Percentiles rank a stretch among this genome's conserved stretches.
Conservation (phyloP, 64 coral and sea anemone genomes). For the Pocillopora verrucosa region DNA sequence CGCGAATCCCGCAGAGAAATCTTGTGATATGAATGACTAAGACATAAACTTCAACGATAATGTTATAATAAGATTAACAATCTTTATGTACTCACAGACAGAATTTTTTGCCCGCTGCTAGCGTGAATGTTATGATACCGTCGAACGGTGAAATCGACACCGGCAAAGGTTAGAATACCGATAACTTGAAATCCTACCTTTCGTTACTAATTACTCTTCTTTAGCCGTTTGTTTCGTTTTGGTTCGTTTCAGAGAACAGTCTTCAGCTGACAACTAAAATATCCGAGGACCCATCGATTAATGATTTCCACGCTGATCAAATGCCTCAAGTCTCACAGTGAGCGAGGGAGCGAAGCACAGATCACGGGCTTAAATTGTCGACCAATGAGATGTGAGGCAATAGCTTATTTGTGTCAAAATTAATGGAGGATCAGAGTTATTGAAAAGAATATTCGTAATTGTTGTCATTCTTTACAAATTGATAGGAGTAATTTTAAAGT, state of each 20-base stretch:
- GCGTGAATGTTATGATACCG: not conserved
- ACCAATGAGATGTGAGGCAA: constrained; percentile 3
- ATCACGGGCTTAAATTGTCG: not conserved
- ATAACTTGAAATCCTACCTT: not conserved
- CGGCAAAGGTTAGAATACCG: not conserved
- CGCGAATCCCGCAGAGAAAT: not conserved
- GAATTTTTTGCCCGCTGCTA: not conserved
- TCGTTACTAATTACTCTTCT: not conserved
- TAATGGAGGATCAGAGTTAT: too few species aligned
- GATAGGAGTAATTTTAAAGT: too few species aligned
- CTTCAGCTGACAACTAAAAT: not conserved
- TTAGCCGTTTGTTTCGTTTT: not conserved
- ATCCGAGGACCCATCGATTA: not conserved
- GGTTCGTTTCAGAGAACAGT: not conserved
- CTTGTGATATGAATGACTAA: not conserved
- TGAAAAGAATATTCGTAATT: too few species aligned
- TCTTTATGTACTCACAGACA: not conserved
- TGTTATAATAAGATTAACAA: not conserved
- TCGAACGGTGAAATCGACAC: not conserved
- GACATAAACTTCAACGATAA: not conserved
- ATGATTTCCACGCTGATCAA: not conserved
- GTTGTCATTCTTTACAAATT: too few species aligned
- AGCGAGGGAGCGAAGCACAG: not conserved
- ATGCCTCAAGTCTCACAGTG: not conserved
- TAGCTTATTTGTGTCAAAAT: too few species aligned